Percentiles rank a stretch among this genome's conserved stretches.
Conservation (phyloP, 2,888 invertebrate genomes). For the Petrolisthes cinctipes region DNA sequence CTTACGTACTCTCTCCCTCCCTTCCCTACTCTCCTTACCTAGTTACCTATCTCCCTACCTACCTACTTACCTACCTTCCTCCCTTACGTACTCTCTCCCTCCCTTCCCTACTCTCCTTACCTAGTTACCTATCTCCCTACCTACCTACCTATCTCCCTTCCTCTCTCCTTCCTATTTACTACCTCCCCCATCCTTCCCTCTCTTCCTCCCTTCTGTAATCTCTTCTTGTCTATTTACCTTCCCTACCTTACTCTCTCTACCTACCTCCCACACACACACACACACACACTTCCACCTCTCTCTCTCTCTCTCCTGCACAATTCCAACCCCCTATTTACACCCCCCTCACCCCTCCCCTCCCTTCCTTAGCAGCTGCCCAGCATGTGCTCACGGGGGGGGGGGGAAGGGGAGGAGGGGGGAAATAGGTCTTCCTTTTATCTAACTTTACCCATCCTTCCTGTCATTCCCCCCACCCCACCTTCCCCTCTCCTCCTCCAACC, state of each 20-base stretch:
- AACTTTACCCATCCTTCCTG: slow-evolving; percentile 11
- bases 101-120: no score
- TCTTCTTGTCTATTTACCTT: background rate
- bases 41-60: no score
- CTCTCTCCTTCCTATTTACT: background rate
- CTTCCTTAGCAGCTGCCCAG: background rate
- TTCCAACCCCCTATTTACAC: background rate
- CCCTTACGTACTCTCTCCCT: background rate
- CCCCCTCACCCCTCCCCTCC: background rate
- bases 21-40: no score
- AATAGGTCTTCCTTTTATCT: slow-evolving; percentile 18
- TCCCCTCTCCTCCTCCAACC: no score
- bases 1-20: background rate
- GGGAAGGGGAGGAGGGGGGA: background rate
- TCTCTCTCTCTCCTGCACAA: background rate
- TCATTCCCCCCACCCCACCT: background rate
- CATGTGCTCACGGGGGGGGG: background rate
- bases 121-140: no score
- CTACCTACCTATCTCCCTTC: background rate
- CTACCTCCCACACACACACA: background rate
- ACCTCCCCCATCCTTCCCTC: background rate
- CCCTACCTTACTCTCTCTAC: background rate
- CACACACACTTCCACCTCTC: background rate
- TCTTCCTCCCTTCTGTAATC: background rate
- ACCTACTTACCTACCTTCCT: background rate